Base-by-base conservation (phyloP, 2,113 vertebrate genomes). In the Muscicapa adusta region DNA sequence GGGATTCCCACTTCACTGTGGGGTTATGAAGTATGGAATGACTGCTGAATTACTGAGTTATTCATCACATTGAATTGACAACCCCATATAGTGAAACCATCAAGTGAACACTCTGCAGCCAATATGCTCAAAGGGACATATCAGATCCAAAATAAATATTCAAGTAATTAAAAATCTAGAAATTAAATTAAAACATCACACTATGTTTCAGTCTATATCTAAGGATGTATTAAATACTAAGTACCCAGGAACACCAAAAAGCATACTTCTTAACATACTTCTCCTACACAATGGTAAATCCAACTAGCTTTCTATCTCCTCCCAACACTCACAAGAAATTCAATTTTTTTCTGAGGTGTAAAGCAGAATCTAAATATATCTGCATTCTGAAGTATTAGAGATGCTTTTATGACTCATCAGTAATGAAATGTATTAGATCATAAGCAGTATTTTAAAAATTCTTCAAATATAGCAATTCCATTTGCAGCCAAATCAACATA, bases 71-170 rank as follows among this genome's bases (percentile, higher is more conserved):
- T 81, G 68, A 95, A 92, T 1, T 94, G 95, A 95, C 95, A 91
- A 87, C 91, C 94, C 57, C 94, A 91, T 78, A 89, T 9, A 92
- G 91, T 18, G 92, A 92, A 88, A 92, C 48, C 72, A 92, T 61
- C 72, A 88, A 86, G 85, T 56, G 43, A 76, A 77, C 51, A 58
- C 31, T 56, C 51, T 19, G 29, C 73, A 87, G 92, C 86, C 94
- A 93, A 71, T 48, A 91, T 22, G 92, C 93, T 96, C 1, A 3
- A 89, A 97, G 92, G 91, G 82, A 92, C 47, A 0, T 66, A 80
- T 20, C 43, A 43, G 63, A 88, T 89, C 79, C 92, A 96, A 95
- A 81, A 34, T 12, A 67, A 95, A 89, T 38, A 17, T 34, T 78
- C 68, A 81, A 40, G 91, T 88, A 96, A 96, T 94, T 95, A 92